Base-by-base conservation (phyloP, 2,797 vertebrate genomes). In the Aeoliscus strigatus region DNA sequence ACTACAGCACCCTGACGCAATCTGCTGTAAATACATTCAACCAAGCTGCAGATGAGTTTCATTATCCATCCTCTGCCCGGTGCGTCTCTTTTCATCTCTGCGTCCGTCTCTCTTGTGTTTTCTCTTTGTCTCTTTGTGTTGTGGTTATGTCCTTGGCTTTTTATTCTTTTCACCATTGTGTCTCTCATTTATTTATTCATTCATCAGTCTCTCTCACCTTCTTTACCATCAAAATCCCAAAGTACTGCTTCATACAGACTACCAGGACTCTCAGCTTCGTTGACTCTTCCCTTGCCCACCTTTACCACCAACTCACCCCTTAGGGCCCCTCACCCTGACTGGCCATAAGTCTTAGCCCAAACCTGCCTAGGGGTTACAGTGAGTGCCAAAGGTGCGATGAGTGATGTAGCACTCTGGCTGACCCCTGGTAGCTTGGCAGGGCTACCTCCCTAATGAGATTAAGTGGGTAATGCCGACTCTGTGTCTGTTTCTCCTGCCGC, bases 331-430 rank as follows among this genome's bases (percentile, higher is more conserved):
- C 38, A 51, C 47, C 52, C 24, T n/a, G 14, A 25, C 65, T 64
- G 52, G 52, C 53, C 51, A 60, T 41, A 73, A 60, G 59, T 81
- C 71, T 66, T 32, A 49, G 54, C 62, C 61, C 56, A 65, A 79
- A 71, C 74, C 77, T 75, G 77, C 63, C 68, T 51, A 24, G 40
- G 62, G 82, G 82, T 85, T 75, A 77, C 44, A 15, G 63, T 51
- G 67, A 78, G 69, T 84, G 82, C 83, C 83, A 84, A 85, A 88
- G 87, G 87, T 89, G 79, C 51, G 33, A 39, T 89, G 88, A 90
- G 81, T 87, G 87, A 87, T 79, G 86, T 90, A 85, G 82, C 83
- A 89, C 87, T 88, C 87, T 89, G 87, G 86, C 86, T 88, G 89
- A 90, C 87, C 88, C 83, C 73, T 66, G 69, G 68, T 73, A 71